Evolutionary conservation across 2,113 vertebrate genomes (phyloP), one percentile per base, ranked within the genome.

Genomic region (Philantomba maxwellii): DNA sequence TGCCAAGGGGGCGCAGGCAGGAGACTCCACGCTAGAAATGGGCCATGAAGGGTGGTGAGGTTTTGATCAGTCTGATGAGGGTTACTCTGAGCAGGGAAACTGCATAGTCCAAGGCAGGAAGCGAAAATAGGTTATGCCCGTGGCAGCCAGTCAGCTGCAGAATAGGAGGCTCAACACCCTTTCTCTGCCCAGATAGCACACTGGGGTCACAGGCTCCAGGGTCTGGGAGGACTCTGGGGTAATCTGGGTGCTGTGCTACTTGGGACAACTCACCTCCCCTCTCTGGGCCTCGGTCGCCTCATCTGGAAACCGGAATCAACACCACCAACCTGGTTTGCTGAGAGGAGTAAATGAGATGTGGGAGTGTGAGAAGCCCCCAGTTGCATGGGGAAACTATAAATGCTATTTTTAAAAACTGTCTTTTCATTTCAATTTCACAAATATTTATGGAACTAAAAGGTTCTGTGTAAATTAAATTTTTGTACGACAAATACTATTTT

Each of bases 391-490:
- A n/a, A 43, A 39, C 43, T 33, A 1, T 81, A 51, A 45, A 39
- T 66, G 53, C 80, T 92, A 49, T 51, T 96, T 87, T 91, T 19
- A 43, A 91, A 92, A 93, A 58, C 30, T 28, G 12, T 60, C 75
- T 92, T 93, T 93, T 36, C 49, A 64, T 93, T 91, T 90, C 62
- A 94, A 84, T 45, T 81, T 53, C 70, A 82, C 87, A 89, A 91
- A 82, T 96, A 87, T 66, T 82, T 97, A 83, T 86, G 86, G 82
- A 97, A 70, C 77, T 70, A 73, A 87, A 95, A 90, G 70, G 5
- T 93, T 78, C 78, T 47, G 6, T 55, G 64, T 92, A 91, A 96
- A 96, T 92, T 95, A 84, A 70, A 57, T 62, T 93, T 96, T 91
- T 26, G 19, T 93, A 70, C 13, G 17, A 53, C 30, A 36, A 82